Base-by-base conservation (phyloP, 1,140 invertebrate genomes). In the Caenorhabditis inopinata region DNA sequence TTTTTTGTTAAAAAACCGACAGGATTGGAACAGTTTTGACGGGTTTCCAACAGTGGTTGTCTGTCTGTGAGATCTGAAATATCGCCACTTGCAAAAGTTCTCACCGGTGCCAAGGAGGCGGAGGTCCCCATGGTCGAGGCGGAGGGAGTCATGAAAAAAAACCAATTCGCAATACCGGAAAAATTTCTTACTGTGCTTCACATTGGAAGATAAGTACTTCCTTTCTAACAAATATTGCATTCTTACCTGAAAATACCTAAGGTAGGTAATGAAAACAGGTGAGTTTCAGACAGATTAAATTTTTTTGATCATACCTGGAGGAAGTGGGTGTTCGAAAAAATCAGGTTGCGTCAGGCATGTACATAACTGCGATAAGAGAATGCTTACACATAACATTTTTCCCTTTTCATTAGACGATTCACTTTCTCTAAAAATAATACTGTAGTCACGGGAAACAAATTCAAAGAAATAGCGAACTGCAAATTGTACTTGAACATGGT, bases 291-390 rank as follows among this genome's bases (percentile, higher is more conserved):
- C 14, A 7, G 38, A 14, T 14, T 5, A 42, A 7, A 42, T 7
- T 42, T 42, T 42, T 42, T 42, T 14, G 14, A 42, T 68, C 58
- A n/a, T 68, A 68, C 58, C 58, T 68, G 58, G 58, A 32, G 51
- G 51, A 1, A 27, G 51, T 38, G 58, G 58, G 9, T 32, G 58
- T 35, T 68, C 58, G 38, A 68, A 68, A 68, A 68, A 68, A n/a
- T 68, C 58, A 68, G 58, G 58, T 68, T 68, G 58, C 58, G 58
- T 68, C 58, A 68, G 58, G n/a, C 32, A 68, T 4, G 58, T 25
- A 68, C n/a, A 35, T 11, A 68, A 42, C 14, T 38, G 32, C 12
- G 58, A 38, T 68, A 68, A 38, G 16, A 68, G 32, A 38, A 68
- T 68, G 58, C 29, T 68, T 68, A 68, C 58, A 68, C 35, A 68